These are phyloP conservation scores for Augiades crinisus DNA, from an alignment of 2,888 invertebrate genomes.

Conservation along the genomic window DNA sequence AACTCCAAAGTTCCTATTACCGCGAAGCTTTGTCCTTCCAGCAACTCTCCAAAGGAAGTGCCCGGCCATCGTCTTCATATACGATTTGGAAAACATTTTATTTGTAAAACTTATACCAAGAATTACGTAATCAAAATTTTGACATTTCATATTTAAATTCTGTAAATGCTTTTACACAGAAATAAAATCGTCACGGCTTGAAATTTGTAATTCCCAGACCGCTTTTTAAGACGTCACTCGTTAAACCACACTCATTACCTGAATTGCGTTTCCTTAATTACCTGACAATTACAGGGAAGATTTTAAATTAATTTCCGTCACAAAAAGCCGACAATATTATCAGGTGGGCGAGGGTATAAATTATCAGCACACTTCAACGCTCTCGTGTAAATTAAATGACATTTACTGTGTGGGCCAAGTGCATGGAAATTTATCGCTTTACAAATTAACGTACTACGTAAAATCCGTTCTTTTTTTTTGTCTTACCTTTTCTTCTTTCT, in stretches of 20 bases:
- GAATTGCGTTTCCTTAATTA: slow-evolving; percentile 47
- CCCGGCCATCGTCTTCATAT: too few relatives aligned
- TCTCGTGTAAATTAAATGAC: slow-evolving; percentile 72
- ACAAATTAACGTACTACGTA: too few relatives aligned
- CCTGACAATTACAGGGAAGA: slow-evolving; percentile 59
- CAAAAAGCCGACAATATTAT: slow-evolving; percentile 53
- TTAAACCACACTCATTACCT: slow-evolving; percentile 16
- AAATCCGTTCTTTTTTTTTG: too few relatives aligned
- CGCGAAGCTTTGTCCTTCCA: too few relatives aligned
- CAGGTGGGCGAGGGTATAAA: slow-evolving; percentile 55
- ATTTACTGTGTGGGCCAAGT: slow-evolving; percentile 52
- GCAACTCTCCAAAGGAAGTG: too few relatives aligned
- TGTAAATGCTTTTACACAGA: slow-evolving; percentile 13
- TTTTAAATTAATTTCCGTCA: slow-evolving; percentile 66
- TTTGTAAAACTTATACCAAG: background rate
- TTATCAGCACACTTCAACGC: slow-evolving; percentile 72
- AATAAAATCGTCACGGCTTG: slow-evolving; percentile 8
- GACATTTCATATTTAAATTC: slow-evolving; percentile 3
- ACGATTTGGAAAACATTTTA: background rate
- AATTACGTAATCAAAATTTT: background rate
- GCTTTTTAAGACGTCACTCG: slow-evolving; percentile 12
- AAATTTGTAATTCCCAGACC: slow-evolving; percentile 2
- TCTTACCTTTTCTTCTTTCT: too few relatives aligned
- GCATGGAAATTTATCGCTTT: slow-evolving; percentile 1
- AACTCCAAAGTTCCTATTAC: too few relatives aligned